Base-by-base conservation (phyloP, 2,113 vertebrate species). In the Phaethon lepturus region DNA sequence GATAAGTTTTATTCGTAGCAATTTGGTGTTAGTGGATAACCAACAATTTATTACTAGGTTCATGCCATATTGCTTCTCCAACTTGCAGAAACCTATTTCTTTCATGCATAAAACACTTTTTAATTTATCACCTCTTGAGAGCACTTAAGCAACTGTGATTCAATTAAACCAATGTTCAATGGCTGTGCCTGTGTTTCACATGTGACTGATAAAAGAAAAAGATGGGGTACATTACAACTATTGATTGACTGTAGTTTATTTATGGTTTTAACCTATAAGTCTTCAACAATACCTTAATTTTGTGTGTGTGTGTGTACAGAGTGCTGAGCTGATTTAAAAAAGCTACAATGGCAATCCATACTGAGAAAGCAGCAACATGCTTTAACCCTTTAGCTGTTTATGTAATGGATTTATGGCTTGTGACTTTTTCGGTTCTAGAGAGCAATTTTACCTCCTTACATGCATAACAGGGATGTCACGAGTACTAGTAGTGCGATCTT, bases 101-200 rank as follows among this genome's bases (percentile, higher is more conserved):
- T 97, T 90, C 71, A 91, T 81, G n/a, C 13, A 84, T 88, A 97
- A 94, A 91, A 74, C 29, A 55, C 83, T 94, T 96, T 80, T 91
- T 81, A 94, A 96, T 97, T 96, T 93, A 86, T 97, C 88, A 95
- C 79, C 69, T 95, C 95, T 64, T 88, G 92, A 96, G 94, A 93
- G 45, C 58, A 81, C 81, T 95, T 97, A 96, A 97, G 49, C 74
- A 91, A 93, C 93, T 88, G 75, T 91, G 94, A 95, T 97, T 97
- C 96, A 97, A 79, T 97, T 96, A 97, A 96, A 93, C 49, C 29
- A 47, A 45, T 84, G 86, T 96, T 97, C 93, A 96, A 0, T 90
- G 80, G 24, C 55, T 93, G 26, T 88, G 84, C 68, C 86, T 84
- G 69, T 77, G 81, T 90, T 97, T 90, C 72, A 76, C 84, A 78